Conservation (phyloP, 2,888 invertebrate species). For the Glomeris marginata region DNA sequence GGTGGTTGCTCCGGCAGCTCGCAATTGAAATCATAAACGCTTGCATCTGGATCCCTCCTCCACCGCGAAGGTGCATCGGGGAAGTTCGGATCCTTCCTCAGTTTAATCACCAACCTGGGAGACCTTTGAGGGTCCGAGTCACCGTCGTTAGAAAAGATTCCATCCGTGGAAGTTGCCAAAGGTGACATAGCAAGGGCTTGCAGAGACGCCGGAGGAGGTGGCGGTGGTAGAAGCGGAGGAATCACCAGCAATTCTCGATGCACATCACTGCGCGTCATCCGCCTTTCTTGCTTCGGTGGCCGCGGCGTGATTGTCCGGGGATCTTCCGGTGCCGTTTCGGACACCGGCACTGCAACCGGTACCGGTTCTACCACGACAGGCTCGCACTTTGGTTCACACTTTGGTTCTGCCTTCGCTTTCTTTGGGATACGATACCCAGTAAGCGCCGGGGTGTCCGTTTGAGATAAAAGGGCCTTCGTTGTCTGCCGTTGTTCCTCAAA, state of each 20-base stretch:
- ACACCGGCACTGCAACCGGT: no score
- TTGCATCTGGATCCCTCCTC: constrained; percentile 12
- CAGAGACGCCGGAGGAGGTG: background rate
- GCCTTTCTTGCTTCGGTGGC: background rate
- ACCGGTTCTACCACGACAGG: no score
- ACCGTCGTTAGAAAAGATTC: background rate
- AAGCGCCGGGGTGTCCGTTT: background rate
- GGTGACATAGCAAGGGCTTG: background rate
- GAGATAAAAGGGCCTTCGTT: no score
- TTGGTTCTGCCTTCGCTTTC: constrained; percentile 6
- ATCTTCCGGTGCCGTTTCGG: no score
- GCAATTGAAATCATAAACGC: constrained; percentile 7
- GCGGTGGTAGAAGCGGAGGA: background rate
- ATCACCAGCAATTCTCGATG: background rate
- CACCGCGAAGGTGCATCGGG: constrained; percentile 10
- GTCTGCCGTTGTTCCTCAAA: no score
- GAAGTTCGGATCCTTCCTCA: constrained; percentile 14
- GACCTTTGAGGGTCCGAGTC: constrained; percentile 7
- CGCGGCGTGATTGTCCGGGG: background rate
- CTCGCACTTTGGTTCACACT: constrained; percentile 1
- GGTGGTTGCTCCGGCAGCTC: constrained; percentile 9
- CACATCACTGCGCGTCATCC: background rate
- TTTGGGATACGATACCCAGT: constrained; percentile 12
- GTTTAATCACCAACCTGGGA: constrained; percentile 13
- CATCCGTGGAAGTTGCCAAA: background rate